phyloP scores from a whole-genome alignment of 2,888 invertebrate species.

The Rhingia campestris region DNA sequence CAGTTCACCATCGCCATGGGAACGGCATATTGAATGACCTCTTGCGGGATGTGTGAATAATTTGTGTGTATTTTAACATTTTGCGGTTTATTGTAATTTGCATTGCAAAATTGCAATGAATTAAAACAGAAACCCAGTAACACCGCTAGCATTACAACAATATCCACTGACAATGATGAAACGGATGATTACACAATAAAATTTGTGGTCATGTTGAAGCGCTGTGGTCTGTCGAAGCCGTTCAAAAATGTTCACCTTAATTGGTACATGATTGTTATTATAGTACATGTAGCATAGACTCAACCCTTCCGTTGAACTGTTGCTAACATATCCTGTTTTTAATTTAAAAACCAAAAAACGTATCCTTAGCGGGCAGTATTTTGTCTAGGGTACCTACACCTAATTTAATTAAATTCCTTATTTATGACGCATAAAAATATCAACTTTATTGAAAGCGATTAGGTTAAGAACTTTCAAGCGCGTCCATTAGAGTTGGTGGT shows the following conservation, averaged over 20 bases:
- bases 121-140: constrained; percentile 42
- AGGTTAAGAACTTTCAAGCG: constrained; percentile 40
- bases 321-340: neutral
- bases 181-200: constrained; percentile 57
- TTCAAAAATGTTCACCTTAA: constrained; percentile 35
- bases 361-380: neutral
- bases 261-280: constrained; percentile 42
- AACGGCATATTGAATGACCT: constrained; percentile 44
- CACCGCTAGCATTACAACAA: constrained; percentile 25
- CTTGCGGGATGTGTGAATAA: constrained; percentile 50
- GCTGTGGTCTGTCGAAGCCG: constrained; percentile 40
- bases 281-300: neutral
- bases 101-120: constrained; percentile 42
- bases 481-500: constrained; percentile 43
- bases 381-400: constrained; percentile 4
- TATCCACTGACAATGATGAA: constrained; percentile 52
- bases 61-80: constrained; percentile 41
- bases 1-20: constrained; percentile 6
- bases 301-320: neutral
- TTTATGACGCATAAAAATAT: constrained; percentile 54
- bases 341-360: too few species aligned
- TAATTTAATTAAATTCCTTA: constrained; percentile 60
- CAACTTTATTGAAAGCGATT: constrained; percentile 52
- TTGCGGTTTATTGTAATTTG: constrained; percentile 60
- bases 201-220: constrained; percentile 55